Conservation (phyloP, 2,113 vertebrate species). For the Oreochromis tanganicae region DNA sequence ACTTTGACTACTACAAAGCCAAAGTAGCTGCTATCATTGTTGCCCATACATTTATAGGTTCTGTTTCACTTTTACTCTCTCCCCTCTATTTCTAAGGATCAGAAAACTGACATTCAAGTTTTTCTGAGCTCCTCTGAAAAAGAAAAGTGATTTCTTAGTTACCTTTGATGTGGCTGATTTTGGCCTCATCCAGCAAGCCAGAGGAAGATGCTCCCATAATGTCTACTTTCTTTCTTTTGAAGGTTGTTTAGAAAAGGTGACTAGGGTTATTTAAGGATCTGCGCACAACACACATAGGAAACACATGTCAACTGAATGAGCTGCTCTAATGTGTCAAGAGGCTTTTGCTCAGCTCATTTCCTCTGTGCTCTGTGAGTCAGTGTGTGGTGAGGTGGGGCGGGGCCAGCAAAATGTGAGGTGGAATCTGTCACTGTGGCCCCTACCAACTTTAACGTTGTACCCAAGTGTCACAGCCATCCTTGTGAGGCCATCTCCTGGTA, state of each 20-base stretch:
- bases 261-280: not conserved
- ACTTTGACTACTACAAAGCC: not conserved
- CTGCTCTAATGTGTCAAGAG: not conserved
- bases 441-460: not conserved
- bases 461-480: not conserved
- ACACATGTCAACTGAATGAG: not conserved
- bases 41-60: not conserved
- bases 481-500: conserved; percentile 30
- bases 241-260: not conserved
- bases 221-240: not conserved
- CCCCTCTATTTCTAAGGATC: not conserved
- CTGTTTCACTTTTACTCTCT: not conserved
- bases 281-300: not conserved
- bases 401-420: not conserved
- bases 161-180: conserved; percentile 53
- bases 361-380: not conserved
- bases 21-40: not conserved
- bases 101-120: not conserved
- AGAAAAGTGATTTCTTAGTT: not conserved
- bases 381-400: conserved; percentile 21
- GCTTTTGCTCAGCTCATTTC: conserved; percentile 40
- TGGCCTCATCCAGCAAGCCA: conserved; percentile 57
- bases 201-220: conserved; percentile 61
- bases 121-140: not conserved
- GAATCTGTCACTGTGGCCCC: not conserved